Evolutionary conservation across 2,797 vertebrate species (phyloP), one percentile per base, ranked within the genome.

Genomic region (Coracias cyanogaster): DNA sequence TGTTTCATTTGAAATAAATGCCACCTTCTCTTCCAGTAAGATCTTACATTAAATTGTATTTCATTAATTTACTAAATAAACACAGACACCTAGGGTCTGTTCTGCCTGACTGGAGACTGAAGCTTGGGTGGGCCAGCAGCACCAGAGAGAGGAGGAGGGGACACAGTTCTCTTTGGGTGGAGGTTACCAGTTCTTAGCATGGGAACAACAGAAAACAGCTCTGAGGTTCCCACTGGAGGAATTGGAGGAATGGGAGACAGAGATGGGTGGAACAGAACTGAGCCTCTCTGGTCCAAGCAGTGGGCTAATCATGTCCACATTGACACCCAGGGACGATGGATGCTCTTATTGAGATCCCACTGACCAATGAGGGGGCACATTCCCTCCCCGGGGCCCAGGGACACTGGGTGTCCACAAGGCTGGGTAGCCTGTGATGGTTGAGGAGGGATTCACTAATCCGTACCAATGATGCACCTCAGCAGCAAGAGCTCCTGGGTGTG

Each of bases 351-450:
- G 35, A 19, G 70, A 39, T 29, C 52, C 48, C 22, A 12, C 12
- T 8, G 45, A 39, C 7, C 33, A 15, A 29, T 2, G 10, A 41
- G 21, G 29, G 37, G 62, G 35, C 48, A n/a, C 0, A 0, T 45
- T 43, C n/a, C 29, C 13, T 79, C 39, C 64, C 19, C n/a, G 26
- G 58, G 24, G 21, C 55, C 24, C 46, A 20, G 3, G 19, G 5
- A 31, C 41, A 7, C 3, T 9, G 35, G 12, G 13, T 39, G 39
- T 17, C 51, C 62, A 26, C 25, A 7, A 33, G 19, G 24, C 14
- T 62, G 46, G 25, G 28, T 12, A 65, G 61, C 20, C 77, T 57
- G 24, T 46, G 29, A 12, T 3, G 19, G 69, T 69, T 41, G 46
- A 24, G 28, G 16, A 18, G 41, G 41, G 31, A n/a, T 26, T 58